phyloP scores from a whole-genome alignment of 2,113 vertebrate species.

The Verasper variegatus region DNA sequence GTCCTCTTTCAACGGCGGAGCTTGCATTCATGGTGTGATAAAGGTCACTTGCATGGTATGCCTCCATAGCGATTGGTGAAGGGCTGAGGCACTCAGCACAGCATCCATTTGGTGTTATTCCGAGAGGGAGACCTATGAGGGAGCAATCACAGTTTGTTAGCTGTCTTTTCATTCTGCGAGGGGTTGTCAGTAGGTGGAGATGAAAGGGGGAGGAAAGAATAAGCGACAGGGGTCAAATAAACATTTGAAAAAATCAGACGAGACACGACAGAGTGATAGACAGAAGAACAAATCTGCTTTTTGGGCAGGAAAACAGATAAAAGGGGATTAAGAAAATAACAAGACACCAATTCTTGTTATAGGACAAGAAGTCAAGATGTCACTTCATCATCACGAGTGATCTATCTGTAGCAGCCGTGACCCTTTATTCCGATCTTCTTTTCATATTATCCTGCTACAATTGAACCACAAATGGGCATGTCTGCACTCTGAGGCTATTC shows the following conservation, averaged over 20 bases:
- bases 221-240: conserved; percentile 26
- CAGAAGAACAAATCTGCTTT: background rate
- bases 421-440: conserved; percentile 49
- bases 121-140: conserved; percentile 82
- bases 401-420: conserved; percentile 30
- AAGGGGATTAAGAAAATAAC: background rate
- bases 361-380: conserved; percentile 29
- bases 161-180: conserved; percentile 30
- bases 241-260: conserved; percentile 40
- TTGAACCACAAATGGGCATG: conserved; percentile 54
- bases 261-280: conserved; percentile 13
- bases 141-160: conserved; percentile 62
- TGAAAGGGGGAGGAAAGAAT: background rate
- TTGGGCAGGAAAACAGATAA: background rate
- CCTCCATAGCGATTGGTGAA: conserved; percentile 82
- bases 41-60: conserved; percentile 87
- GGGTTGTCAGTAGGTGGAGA: conserved; percentile 41
- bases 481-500: conserved; percentile 52
- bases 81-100: conserved; percentile 78
- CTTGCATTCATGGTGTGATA: conserved; percentile 89
- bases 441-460: conserved; percentile 52
- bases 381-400: conserved; percentile 41
- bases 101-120: conserved; percentile 84
- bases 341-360: conserved; percentile 29
- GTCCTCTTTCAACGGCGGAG: conserved; percentile 85